Conservation (phyloP, 2,888 invertebrate species). For the Acanthoscelides obtectus region DNA sequence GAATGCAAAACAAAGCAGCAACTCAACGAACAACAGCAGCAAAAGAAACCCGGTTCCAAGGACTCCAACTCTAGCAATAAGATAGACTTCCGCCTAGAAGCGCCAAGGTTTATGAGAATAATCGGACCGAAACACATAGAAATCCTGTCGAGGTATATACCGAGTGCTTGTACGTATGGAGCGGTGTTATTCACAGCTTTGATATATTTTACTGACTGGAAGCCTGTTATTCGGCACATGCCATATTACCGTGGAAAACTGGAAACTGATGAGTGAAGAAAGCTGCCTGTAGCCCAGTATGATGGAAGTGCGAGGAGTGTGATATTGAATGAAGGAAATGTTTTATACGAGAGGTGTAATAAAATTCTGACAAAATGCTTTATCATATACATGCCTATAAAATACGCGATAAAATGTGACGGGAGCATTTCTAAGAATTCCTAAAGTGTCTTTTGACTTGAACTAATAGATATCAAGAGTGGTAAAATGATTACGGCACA, state of each 20-base stretch:
- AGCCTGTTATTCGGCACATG: background rate
- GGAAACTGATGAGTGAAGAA: background rate
- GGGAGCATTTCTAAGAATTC: too few relatives aligned
- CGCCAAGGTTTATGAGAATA: background rate
- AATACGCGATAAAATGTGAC: too few relatives aligned
- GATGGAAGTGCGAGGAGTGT: background rate
- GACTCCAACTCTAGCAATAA: background rate
- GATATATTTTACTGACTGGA: background rate
- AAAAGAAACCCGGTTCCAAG: background rate
- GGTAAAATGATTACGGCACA: too few relatives aligned
- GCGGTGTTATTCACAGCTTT: background rate
- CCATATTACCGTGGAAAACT: background rate
- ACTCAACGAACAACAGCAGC: background rate
- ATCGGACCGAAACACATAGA: background rate
- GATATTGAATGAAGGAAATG: background rate
- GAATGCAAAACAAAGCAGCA: background rate
- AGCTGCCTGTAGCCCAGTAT: too few relatives aligned
- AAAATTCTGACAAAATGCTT: background rate
- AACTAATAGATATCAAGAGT: too few relatives aligned
- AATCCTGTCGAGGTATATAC: background rate
- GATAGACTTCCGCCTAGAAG: background rate
- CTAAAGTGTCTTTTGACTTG: too few relatives aligned
- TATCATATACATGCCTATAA: too few relatives aligned
- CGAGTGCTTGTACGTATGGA: background rate
- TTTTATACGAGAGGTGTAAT: background rate